Percentiles rank a stretch among this genome's conserved stretches.
Evolutionary conservation across 2,797 vertebrate genomes (phyloP).

Genomic region (Hydrolagus colliei): DNA sequence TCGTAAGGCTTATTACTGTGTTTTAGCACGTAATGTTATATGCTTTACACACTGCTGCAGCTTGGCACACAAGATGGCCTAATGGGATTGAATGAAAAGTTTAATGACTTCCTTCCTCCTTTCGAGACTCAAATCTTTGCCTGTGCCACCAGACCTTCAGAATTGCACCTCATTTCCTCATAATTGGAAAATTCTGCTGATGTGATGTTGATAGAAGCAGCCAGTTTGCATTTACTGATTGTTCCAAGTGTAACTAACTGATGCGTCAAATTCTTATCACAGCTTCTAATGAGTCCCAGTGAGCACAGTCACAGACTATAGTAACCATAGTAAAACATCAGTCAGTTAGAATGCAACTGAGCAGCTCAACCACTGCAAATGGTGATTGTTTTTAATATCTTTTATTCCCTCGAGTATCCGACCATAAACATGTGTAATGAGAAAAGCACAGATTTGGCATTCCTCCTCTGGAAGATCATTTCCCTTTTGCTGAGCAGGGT

Average conservation of each 20-base stretch:
- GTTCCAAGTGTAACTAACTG: constrained; percentile 17
- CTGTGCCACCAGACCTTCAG: constrained; percentile 27
- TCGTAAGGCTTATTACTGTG: constrained; percentile 3
- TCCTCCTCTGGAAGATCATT: too few relatives aligned
- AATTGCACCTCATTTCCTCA: constrained; percentile 31
- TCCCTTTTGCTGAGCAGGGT: not conserved
- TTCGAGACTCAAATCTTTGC: not conserved
- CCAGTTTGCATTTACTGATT: constrained; percentile 10
- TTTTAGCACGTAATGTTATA: constrained; percentile 22
- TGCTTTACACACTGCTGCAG: constrained; percentile 1
- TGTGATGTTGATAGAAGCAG: constrained; percentile 2
- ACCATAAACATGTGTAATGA: not conserved
- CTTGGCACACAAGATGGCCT: constrained; percentile 27
- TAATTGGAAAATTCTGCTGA: constrained; percentile 29
- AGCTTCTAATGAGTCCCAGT: not conserved
- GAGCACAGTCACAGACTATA: not conserved
- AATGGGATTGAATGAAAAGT: constrained; percentile 25
- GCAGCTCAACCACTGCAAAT: not conserved
- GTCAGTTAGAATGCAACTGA: not conserved
- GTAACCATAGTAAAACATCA: not conserved
- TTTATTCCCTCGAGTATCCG: not conserved
- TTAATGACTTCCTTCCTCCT: constrained; percentile 31
- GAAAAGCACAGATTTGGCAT: too few relatives aligned
- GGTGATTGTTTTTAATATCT: constrained; percentile 26
- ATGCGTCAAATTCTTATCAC: not conserved